phyloP scores from a whole-genome alignment of 2,797 vertebrate genomes.

The Silurus lanzhouensis region DNA sequence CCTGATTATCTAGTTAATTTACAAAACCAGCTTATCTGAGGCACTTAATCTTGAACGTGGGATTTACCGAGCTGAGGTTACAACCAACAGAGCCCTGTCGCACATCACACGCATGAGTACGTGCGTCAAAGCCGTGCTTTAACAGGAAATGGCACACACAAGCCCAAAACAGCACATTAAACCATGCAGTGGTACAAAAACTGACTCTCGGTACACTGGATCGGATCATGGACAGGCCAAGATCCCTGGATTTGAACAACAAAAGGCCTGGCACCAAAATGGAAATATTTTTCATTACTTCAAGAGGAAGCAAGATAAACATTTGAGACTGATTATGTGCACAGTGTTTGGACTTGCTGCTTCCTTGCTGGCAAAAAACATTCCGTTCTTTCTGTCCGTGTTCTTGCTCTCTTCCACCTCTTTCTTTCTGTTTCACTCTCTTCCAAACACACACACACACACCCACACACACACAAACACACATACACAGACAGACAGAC shows the following conservation, averaged over 20 bases:
- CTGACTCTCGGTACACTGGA: not conserved
- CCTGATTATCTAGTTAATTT: not conserved
- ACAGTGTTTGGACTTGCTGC: conserved; percentile 57
- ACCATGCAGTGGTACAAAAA: not conserved
- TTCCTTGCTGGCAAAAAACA: conserved; percentile 68
- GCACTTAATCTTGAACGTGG: not conserved
- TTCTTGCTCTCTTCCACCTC: conserved; percentile 37
- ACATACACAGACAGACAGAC: conserved; percentile 8
- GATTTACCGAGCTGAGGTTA: not conserved
- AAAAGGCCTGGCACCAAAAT: not conserved
- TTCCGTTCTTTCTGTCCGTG: conserved; percentile 59
- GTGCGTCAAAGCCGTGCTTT: conserved; percentile 15
- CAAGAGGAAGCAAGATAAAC: conserved; percentile 48
- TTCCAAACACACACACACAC: conserved; percentile 27
- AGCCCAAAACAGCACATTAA: not conserved
- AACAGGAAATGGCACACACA: not conserved
- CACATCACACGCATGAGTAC: not conserved
- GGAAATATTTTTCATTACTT: conserved; percentile 22
- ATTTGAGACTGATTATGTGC: conserved; percentile 55
- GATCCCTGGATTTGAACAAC: not conserved
- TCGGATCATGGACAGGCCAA: not conserved
- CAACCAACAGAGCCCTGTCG: not conserved
- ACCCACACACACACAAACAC: conserved; percentile 24
- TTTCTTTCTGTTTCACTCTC: conserved; percentile 9
- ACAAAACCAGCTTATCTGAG: not conserved